Base-by-base conservation (phyloP, 2,113 vertebrate species). In the Callocephalon fimbriatum region DNA sequence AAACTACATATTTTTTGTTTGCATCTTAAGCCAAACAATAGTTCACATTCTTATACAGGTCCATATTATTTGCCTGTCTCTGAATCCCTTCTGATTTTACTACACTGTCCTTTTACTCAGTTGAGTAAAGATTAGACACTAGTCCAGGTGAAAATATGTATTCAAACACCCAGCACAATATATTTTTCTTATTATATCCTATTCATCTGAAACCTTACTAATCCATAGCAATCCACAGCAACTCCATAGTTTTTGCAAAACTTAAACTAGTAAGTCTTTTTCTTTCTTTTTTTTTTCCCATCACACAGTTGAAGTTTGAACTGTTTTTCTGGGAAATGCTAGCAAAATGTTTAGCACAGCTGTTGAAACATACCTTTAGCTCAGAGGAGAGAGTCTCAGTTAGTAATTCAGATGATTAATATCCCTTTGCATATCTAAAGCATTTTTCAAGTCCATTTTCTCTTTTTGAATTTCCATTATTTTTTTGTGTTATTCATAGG, bases 301-400 rank as follows among this genome's bases (percentile, higher is more conserved):
- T 91, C 58, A 72, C 37, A 58, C 18, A 5, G 1, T 80, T 82
- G 37, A 93, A 73, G 45, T 80, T 83, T 88, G 82, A 88, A 75
- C 44, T 76, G 75, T 93, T 94, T 90, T 38, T 86, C 22, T 8
- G 31, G n/a, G 47, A 93, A 74, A 87, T 73, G 54, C 70, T 83
- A 84, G 70, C 67, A 77, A 95, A 96, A 50, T 71, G 35, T 93
- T 97, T 93, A 84, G 62, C 85, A 85, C 82, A 94, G 86, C 66
- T 91, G 85, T 91, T 94, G 92, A 96, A 97, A 86, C 71, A 92
- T 77, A 88, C 67, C 90, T 92, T 95, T 88, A 93, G 54, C 75
- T 96, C 10, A 4, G 56, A 88, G 48, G 48, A 95, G 66, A 70
- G 32, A 82, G 15, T 38, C 14, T 38, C 48, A 93, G 63, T 72